A percentile compares a stretch with the other conserved stretches of the same genome.
Evolutionary conservation across 2,888 invertebrate genomes (phyloP).

Genomic region (Scelioninae gen. 1): DNA sequence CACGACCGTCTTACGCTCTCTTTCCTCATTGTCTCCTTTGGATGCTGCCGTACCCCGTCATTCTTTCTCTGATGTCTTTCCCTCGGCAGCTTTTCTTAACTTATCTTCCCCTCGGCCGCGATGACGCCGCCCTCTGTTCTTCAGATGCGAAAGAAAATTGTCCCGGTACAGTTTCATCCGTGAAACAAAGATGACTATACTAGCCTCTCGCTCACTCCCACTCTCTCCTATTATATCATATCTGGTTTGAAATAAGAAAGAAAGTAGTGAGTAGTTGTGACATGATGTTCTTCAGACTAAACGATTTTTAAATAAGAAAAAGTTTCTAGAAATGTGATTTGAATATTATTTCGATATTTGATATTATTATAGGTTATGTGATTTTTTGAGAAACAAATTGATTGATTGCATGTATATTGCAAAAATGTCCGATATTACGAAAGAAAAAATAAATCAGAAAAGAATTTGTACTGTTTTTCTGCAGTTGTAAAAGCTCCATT

Average conservation of each 20-base stretch:
- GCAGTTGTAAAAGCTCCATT: too few species aligned
- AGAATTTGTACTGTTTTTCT: too few species aligned
- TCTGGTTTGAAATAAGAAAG: too few species aligned
- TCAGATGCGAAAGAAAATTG: slow-evolving; percentile 46
- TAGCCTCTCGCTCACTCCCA: neutral
- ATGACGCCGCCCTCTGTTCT: slow-evolving; percentile 53
- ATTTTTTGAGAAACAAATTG: too few species aligned
- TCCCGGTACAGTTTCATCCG: slow-evolving; percentile 55
- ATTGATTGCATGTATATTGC: neutral
- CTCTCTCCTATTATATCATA: neutral
- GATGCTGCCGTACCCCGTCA: slow-evolving; percentile 72
- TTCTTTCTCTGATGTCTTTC: slow-evolving; percentile 69
- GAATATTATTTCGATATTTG: too few species aligned
- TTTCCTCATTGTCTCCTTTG: slow-evolving; percentile 77
- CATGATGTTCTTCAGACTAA: too few species aligned
- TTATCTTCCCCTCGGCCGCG: slow-evolving; percentile 58
- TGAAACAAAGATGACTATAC: slow-evolving; percentile 41
- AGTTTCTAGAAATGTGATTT: too few species aligned
- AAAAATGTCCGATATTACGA: slow-evolving; percentile 11
- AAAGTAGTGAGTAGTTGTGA: too few species aligned
- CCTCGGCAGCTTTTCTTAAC: slow-evolving; percentile 65
- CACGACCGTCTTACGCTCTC: slow-evolving; percentile 76
- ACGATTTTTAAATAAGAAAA: too few species aligned
- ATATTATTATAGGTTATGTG: too few species aligned
- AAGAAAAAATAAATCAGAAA: slow-evolving; percentile 5